Evolutionary conservation across 2,113 vertebrate genomes (phyloP).

Genomic region (Marcusenius ussheri): DNA sequence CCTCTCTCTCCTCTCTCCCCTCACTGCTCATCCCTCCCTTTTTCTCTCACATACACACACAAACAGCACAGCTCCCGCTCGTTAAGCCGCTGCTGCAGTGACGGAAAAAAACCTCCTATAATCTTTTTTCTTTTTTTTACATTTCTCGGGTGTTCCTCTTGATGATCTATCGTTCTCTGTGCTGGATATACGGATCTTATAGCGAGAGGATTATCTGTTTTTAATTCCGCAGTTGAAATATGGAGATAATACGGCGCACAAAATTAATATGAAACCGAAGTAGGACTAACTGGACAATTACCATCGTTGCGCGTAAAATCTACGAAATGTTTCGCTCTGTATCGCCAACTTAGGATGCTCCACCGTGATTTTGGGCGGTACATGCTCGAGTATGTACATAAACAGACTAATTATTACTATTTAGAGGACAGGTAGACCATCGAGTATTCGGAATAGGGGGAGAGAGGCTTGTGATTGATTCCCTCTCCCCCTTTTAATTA

Average conservation of each 20-base stretch:
- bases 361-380: constrained; percentile 9
- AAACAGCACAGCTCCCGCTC: constrained; percentile 7
- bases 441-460: constrained; percentile 8
- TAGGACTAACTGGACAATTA: constrained; percentile 5
- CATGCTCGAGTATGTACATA: constrained; percentile 36
- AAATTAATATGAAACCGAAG: constrained; percentile 2
- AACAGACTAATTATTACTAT: constrained; percentile 9
- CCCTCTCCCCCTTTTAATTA: constrained; percentile 21
- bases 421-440: not conserved
- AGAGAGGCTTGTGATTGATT: not conserved
- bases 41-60: not conserved
- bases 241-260: not conserved
- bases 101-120: constrained; percentile 19
- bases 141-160: constrained; percentile 14
- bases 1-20: not conserved
- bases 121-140: constrained; percentile 17
- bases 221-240: constrained; percentile 3
- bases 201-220: not conserved
- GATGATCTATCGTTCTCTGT: not conserved
- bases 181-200: constrained; percentile 28
- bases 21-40: not conserved
- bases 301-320: constrained; percentile 5
- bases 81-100: constrained; percentile 51
- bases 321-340: constrained; percentile 22
- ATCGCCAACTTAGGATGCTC: not conserved